phyloP scores from a whole-genome alignment of 37 sponge, comb jelly and placozoan genomes.

The Chondrosia reniformis region DNA sequence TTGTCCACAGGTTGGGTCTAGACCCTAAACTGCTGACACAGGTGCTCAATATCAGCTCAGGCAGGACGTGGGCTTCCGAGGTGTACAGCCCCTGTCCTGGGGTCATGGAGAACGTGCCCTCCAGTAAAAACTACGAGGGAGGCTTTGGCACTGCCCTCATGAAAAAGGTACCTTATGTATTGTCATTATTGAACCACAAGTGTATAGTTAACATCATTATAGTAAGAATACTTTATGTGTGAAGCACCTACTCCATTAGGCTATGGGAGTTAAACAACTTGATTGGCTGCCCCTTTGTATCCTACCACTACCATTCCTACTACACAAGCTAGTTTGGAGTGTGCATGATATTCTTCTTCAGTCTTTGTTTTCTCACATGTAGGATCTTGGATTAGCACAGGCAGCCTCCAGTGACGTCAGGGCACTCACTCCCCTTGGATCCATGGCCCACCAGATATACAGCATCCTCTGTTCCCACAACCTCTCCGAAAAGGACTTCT shows the following conservation, averaged over 20 bases:
- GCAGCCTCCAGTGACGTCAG: constrained; percentile 14
- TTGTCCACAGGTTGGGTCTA: constrained; percentile 71
- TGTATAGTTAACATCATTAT: no score
- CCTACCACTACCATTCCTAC: no score
- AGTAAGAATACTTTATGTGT: no score
- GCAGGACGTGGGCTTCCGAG: constrained; percentile 83
- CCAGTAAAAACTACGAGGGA: constrained; percentile 89
- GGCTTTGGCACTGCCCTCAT: constrained; percentile 94
- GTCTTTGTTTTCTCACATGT: not conserved
- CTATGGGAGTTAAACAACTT: no score
- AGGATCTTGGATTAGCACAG: constrained; percentile 91
- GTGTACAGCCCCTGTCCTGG: constrained; percentile 97
- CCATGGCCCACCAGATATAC: constrained; percentile 78
- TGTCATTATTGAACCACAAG: no score
- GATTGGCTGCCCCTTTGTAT: no score
- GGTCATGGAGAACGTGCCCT: constrained; percentile 86
- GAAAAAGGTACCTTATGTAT: no score
- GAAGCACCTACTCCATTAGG: no score
- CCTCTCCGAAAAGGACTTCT: constrained; percentile 82
- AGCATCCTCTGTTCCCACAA: constrained; percentile 68
- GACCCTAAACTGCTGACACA: constrained; percentile 78
- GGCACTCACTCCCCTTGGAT: constrained; percentile 72
- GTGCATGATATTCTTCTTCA: no score
- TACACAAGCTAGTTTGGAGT: no score
- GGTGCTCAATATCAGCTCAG: constrained; percentile 87